Evolutionary conservation across 2,888 invertebrate genomes (phyloP).

Genomic region (Acleris emargana): DNA sequence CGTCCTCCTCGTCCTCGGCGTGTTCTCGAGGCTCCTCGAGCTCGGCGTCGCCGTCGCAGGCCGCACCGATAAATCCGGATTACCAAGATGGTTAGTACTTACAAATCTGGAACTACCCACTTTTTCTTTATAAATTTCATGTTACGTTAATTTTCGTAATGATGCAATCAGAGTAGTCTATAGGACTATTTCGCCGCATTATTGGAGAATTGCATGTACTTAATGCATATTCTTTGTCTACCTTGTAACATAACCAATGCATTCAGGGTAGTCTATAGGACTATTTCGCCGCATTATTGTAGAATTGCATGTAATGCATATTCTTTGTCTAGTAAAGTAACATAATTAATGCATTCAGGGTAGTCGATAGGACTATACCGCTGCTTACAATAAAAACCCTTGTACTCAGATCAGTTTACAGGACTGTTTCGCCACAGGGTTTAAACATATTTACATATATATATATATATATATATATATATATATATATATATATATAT

Average conservation of each 20-base stretch:
- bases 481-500: background rate
- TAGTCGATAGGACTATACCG: background rate
- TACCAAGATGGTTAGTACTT: background rate
- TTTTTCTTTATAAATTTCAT: too few species aligned
- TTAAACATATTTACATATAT: too few species aligned
- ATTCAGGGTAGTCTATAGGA: background rate
- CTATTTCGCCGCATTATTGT: background rate
- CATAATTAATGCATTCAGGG: background rate
- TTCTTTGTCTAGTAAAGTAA: background rate
- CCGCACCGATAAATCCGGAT: too few species aligned
- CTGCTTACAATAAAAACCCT: background rate
- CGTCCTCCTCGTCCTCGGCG: too few species aligned
- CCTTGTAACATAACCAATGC: background rate
- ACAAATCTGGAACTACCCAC: too few species aligned
- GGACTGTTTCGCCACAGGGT: conserved; percentile 1
- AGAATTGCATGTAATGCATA: background rate
- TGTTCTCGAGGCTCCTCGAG: too few species aligned
- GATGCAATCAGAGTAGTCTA: too few species aligned
- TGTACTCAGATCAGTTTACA: background rate
- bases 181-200: background rate
- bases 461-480: too few species aligned
- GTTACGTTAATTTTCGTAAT: too few species aligned
- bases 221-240: background rate
- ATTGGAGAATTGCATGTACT: background rate
- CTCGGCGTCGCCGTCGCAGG: too few species aligned